Evolutionary conservation across 2,888 invertebrate genomes (phyloP).

Genomic region (Sclerodermus sp.): DNA sequence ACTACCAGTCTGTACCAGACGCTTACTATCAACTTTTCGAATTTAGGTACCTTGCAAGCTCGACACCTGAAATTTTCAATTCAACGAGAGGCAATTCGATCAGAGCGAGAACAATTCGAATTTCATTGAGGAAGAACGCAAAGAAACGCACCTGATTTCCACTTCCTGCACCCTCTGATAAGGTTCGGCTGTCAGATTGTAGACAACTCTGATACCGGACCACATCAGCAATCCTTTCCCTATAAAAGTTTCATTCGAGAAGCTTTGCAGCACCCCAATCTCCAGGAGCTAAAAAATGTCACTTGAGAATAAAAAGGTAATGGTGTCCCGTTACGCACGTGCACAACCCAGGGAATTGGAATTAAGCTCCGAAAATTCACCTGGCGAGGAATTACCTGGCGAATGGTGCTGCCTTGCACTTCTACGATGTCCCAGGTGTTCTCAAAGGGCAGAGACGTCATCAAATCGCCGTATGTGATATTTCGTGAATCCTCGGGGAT

Average conservation of each 20-base stretch:
- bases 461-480: slow-evolving; percentile 70
- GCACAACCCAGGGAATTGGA: background rate
- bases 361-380: background rate
- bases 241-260: background rate
- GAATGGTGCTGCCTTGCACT: slow-evolving; percentile 67
- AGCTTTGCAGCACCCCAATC: slow-evolving; percentile 22
- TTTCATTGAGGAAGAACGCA: too few relatives aligned
- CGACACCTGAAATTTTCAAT: slow-evolving; percentile 59
- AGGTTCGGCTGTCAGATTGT: slow-evolving; percentile 24
- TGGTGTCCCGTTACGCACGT: too few relatives aligned
- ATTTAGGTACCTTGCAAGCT: slow-evolving; percentile 67
- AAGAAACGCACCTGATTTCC: slow-evolving; percentile 37
- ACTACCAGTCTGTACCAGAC: slow-evolving; percentile 67
- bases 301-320: background rate
- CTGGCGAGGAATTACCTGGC: slow-evolving; percentile 46
- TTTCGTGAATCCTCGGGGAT: slow-evolving; percentile 57
- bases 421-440: slow-evolving; percentile 74
- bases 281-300: slow-evolving; percentile 30
- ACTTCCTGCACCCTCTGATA: slow-evolving; percentile 26
- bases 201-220: slow-evolving; percentile 43
- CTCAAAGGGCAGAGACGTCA: slow-evolving; percentile 75
- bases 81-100: too few relatives aligned
- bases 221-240: slow-evolving; percentile 28
- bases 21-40: slow-evolving; percentile 62
- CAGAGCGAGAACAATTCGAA: too few relatives aligned